phyloP scores from a whole-genome alignment of 2,113 vertebrate genomes.

The Neofelis nebulosa region DNA sequence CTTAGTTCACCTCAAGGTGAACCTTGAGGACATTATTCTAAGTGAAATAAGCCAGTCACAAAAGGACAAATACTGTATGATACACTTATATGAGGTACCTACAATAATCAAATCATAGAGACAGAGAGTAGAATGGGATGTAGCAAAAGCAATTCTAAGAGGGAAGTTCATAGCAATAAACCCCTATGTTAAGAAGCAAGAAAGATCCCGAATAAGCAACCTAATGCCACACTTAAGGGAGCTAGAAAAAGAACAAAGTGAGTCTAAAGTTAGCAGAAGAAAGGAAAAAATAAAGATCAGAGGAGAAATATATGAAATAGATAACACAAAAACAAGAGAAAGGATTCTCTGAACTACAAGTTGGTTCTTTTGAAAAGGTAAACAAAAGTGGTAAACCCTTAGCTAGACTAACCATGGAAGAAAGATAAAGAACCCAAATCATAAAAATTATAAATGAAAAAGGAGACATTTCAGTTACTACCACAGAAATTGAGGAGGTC shows the following conservation, averaged over 20 bases:
- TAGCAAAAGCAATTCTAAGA: neutral
- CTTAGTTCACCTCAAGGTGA: neutral
- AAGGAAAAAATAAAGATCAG: neutral
- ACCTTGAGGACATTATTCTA: neutral
- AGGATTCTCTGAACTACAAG: neutral
- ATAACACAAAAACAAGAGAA: neutral
- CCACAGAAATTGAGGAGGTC: neutral
- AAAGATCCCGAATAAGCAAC: neutral
- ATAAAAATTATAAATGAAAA: neutral
- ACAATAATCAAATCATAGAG: neutral
- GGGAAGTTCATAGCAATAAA: neutral
- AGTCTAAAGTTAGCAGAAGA: neutral
- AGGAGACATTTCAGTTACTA: neutral
- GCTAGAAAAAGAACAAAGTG: neutral
- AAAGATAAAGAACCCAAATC: neutral
- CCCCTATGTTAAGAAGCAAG: neutral
- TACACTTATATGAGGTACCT: neutral
- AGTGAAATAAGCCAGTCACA: neutral
- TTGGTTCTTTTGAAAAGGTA: neutral
- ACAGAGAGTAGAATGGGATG: neutral
- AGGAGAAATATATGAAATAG: neutral
- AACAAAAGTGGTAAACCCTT: neutral
- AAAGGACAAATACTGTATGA: neutral
- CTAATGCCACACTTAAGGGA: neutral
- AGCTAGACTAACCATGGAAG: neutral